Percentiles rank a stretch among this genome's conserved stretches.
phyloP scores from a whole-genome alignment of 2,888 invertebrate genomes.

The Synergus laeviventris region DNA sequence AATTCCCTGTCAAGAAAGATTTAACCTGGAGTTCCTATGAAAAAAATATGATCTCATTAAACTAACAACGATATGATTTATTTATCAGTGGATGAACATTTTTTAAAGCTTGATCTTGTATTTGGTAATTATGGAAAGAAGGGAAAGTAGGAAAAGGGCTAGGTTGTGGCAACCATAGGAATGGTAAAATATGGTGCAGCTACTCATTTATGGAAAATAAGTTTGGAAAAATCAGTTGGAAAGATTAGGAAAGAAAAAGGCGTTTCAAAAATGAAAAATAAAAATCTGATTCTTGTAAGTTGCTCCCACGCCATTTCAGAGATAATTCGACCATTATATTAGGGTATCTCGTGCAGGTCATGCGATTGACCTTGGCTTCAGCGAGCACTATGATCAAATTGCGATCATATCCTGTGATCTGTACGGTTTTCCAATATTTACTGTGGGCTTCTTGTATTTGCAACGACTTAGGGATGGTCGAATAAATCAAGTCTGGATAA shows the following conservation, averaged over 20 bases:
- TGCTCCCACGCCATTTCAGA: conserved; percentile 9
- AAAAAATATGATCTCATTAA: no score
- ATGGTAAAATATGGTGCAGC: no score
- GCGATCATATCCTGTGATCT: background rate
- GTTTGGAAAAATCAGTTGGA: no score
- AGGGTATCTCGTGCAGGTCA: background rate
- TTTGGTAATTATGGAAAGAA: no score
- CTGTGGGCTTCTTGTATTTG: background rate
- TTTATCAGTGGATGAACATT: no score
- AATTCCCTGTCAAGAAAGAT: background rate
- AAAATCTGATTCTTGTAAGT: background rate
- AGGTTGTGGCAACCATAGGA: no score
- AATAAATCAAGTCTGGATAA: conserved; percentile 26
- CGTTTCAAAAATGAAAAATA: background rate
- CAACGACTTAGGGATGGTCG: background rate
- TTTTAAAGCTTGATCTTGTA: no score
- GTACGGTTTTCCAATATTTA: background rate
- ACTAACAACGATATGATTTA: no score
- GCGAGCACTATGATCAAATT: conserved; percentile 10
- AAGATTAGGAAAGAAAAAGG: no score
- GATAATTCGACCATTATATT: background rate
- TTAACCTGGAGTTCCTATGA: background rate
- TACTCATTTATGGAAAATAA: no score
- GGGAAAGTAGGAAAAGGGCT: no score
- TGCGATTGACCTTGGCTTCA: conserved; percentile 1